Conservation (phyloP, 1,140 invertebrate species). For the Thaumetopoea pityocampa region DNA sequence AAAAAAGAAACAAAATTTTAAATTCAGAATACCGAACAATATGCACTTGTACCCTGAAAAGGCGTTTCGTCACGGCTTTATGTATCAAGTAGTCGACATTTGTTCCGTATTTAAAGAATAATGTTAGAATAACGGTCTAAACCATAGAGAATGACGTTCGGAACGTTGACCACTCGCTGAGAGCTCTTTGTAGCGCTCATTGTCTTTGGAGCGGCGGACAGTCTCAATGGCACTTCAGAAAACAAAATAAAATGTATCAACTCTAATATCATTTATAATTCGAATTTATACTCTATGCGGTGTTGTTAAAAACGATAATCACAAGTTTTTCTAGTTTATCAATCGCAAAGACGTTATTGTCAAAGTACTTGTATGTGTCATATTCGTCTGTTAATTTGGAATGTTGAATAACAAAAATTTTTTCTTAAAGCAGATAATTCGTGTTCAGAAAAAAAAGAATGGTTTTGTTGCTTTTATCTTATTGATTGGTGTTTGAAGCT, state of each 20-base stretch:
- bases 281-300: constrained; percentile 16
- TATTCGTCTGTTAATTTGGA: constrained; percentile 66
- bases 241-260: constrained; percentile 17
- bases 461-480: constrained; percentile 29
- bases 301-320: constrained; percentile 18
- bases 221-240: constrained; percentile 43
- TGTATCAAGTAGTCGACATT: constrained; percentile 15
- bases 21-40: constrained; percentile 11
- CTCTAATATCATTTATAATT: constrained; percentile 8
- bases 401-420: constrained; percentile 32
- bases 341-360: constrained; percentile 27
- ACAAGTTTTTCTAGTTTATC: constrained; percentile 1
- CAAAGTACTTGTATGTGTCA: constrained; percentile 61
- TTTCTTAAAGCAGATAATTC: constrained; percentile 47
- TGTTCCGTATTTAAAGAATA: constrained; percentile 33
- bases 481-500: constrained; percentile 43
- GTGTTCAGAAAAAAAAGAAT: constrained; percentile 38
- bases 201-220: constrained; percentile 48
- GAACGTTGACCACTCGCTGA: constrained; percentile 53
- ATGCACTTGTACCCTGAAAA: constrained; percentile 3
- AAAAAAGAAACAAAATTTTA: background rate
- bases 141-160: constrained; percentile 23
- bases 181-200: constrained; percentile 53
- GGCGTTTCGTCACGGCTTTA: constrained; percentile 1
- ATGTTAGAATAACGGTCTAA: constrained; percentile 31